Evolutionary conservation across 2,113 vertebrate genomes (phyloP), one percentile per base, ranked within the genome.

Genomic region (Motacilla alba): DNA sequence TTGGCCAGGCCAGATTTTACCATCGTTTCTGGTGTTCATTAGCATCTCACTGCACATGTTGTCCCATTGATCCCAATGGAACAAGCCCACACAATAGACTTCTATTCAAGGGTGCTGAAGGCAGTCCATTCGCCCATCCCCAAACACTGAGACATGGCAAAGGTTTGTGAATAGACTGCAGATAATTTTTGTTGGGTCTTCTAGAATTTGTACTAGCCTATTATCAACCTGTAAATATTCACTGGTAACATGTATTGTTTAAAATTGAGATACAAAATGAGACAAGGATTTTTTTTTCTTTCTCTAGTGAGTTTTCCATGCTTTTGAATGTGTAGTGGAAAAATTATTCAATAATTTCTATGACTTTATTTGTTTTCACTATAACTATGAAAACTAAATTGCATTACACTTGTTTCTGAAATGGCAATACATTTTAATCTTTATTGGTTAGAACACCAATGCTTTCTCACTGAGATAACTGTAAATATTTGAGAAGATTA

Each of bases 1-100:
- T 87, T 95, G 64, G 87, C 82, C 3, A 11, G 87, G 87, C 87
- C 94, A 94, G 96, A 93, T 94, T 95, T 93, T 91, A 84, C 95
- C 78, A 49, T 73, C 47, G 7, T 95, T 95, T 95, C 94, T 97
- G 89, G 43, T 59, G 82, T 91, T 97, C 94, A 97, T 96, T 97
- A 94, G 94, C 95, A 95, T 96, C 91, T 96, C 93, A 96, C 91
- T 97, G 95, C 85, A 95, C 94, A 95, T 95, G 94, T 95, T 15
- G 19, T 88, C 91, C 94, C 93, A 96, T 95, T 96, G 96, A 97
- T 96, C 94, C 94, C 93, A 83, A 62, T 94, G 94, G 94, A 95
- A 91, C 96, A 96, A 96, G 91, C 87, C 86, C 93, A 95, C 95
- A 97, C 95, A 97, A 97, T 96, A 96, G 95, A 95, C 69, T 95